Conservation (phyloP, 2,113 vertebrate species). For the Archilochus colubris region DNA sequence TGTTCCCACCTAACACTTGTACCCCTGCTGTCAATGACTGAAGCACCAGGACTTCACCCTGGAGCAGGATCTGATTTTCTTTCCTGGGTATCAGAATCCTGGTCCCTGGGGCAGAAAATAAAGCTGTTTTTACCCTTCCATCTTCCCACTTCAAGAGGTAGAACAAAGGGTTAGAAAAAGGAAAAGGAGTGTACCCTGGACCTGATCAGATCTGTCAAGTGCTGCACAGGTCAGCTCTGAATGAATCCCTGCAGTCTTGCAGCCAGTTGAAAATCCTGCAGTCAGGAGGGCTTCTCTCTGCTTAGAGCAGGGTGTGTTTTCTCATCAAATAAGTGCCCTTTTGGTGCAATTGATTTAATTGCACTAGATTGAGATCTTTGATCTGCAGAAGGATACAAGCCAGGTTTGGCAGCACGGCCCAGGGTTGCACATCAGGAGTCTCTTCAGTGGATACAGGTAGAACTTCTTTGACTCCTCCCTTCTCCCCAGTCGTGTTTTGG, state of each 20-base stretch:
- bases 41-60: not conserved
- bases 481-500: not conserved
- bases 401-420: not conserved
- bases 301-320: not conserved
- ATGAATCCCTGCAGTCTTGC: not conserved
- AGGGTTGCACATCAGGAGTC: not conserved
- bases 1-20: not conserved
- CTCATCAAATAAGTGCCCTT: not conserved
- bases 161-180: not conserved
- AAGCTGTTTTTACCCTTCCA: not conserved
- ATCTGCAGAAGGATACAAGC: not conserved
- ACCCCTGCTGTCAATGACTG: not conserved
- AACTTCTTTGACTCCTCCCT: not conserved
- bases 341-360: not conserved
- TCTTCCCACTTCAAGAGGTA: not conserved
- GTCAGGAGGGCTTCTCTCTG: not conserved
- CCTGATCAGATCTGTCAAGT: not conserved
- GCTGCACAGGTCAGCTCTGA: not conserved
- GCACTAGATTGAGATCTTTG: not conserved
- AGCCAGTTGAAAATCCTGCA: not conserved
- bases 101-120: not conserved
- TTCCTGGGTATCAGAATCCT: not conserved
- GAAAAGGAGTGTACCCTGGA: not conserved
- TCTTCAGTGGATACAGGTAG: not conserved
- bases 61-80: not conserved